Percentiles rank a stretch among this genome's conserved stretches.
phyloP scores from a whole-genome alignment of 2,888 invertebrate genomes.

The Meteorus cinctellus region DNA sequence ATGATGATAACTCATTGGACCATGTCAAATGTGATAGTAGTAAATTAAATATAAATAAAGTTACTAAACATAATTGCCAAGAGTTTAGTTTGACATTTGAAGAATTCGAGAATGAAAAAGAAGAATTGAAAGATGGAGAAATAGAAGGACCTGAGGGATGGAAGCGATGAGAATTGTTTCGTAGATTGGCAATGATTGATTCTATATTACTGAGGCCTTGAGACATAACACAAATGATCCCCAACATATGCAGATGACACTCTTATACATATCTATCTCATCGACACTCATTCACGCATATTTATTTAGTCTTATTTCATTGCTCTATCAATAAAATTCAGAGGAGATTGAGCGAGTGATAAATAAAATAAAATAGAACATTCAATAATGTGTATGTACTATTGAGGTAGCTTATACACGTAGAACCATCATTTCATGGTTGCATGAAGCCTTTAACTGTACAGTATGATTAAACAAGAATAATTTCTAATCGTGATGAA shows the following conservation, averaged over 20 bases:
- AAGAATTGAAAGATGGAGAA: conserved; percentile 21
- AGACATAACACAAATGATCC: conserved; percentile 45
- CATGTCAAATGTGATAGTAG: background rate
- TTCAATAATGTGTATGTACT: no score
- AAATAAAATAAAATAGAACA: background rate
- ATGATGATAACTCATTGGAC: background rate
- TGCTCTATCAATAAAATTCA: no score
- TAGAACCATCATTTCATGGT: no score
- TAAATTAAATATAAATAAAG: background rate
- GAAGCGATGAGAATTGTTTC: conserved; percentile 31
- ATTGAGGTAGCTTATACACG: no score
- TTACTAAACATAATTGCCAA: background rate
- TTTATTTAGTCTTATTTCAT: background rate
- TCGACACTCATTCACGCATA: background rate
- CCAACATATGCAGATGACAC: conserved; percentile 1
- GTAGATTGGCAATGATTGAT: conserved; percentile 67
- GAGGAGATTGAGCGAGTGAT: no score
- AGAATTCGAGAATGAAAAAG: background rate
- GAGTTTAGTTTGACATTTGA: background rate
- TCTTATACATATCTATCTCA: background rate
- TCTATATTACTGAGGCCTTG: conserved; percentile 68
- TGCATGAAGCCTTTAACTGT: no score
- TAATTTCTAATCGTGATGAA: no score
- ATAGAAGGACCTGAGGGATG: conserved; percentile 23
- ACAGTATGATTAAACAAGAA: no score